These are phyloP conservation scores for Sminthurides aquaticus DNA, from an alignment of 2,888 invertebrate genomes.

Conservation along the genomic window DNA sequence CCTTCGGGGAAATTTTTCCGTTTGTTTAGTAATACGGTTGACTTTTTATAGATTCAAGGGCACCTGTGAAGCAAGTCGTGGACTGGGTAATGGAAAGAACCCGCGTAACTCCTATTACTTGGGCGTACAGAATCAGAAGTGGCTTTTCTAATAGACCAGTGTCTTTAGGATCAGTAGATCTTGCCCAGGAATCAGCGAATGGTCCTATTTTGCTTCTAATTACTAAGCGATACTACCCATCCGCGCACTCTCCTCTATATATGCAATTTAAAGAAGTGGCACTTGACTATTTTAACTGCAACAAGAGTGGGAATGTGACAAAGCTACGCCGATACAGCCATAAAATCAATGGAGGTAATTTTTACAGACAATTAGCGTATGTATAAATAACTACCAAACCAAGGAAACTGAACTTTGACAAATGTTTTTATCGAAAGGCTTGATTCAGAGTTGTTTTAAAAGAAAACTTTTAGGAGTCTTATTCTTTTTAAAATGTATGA, in stretches of 20 bases:
- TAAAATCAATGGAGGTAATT: slow-evolving; percentile 40
- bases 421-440: too few species aligned
- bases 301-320: slow-evolving; percentile 42
- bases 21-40: neutral
- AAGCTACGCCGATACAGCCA: slow-evolving; percentile 36
- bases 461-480: too few species aligned
- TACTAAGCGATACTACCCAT: slow-evolving; percentile 39
- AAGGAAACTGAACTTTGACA: too few species aligned
- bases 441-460: too few species aligned
- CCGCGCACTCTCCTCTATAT: slow-evolving; percentile 41
- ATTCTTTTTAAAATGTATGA: too few species aligned
- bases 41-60: slow-evolving; percentile 25
- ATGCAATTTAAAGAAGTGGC: slow-evolving; percentile 41
- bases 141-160: slow-evolving; percentile 42
- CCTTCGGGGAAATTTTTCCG: neutral
- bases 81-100: slow-evolving; percentile 42
- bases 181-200: slow-evolving; percentile 32
- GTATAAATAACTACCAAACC: too few species aligned
- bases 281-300: slow-evolving; percentile 42
- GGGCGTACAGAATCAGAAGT: slow-evolving; percentile 40
- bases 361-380: too few species aligned
- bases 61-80: slow-evolving; percentile 40
- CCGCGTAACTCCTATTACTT: slow-evolving; percentile 37
- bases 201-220: slow-evolving; percentile 38
- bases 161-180: slow-evolving; percentile 34